Evolutionary conservation across 2,113 vertebrate species (phyloP), one percentile per base, ranked within the genome.

Genomic region (Cebus imitator): DNA sequence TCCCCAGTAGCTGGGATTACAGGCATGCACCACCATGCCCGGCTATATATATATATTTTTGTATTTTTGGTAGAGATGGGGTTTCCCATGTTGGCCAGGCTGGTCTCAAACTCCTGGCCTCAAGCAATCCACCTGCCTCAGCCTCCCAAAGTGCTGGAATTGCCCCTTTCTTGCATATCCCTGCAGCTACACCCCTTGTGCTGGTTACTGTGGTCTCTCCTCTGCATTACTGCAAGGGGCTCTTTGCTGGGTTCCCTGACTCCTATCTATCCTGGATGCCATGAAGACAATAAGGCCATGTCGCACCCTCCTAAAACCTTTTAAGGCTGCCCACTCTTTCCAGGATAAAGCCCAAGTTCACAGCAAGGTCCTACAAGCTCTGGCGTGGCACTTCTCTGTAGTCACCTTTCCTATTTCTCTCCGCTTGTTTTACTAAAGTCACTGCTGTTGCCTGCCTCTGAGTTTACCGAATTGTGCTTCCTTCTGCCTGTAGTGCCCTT

Each of bases 11-110:
- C 61, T 64, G 61, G 5, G 12, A 64, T 64, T 25, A 64, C 27
- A 64, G 27, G 27, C 5, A 6, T 64, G 12, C 0, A 30, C 11
- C 10, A 30, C 27, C 61, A 64, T 0, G 5, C 5, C 61, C 2
- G 12, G 12, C 43, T 30, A 43, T 43, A 43, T 43, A 43, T 43
- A 43, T 43, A 43, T 43, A 43, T 43, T 4, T 43, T 12, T 61
- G 27, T 64, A 14, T 64, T 64, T 64, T 30, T 64, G 30, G 25
- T 64, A 64, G 27, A 64, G 61, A 64, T 64, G 27, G 61, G 11
- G 30, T 64, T 64, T 30, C 5, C 61, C 61, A 30, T 30, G 61
- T 30, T 64, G 61, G 61, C 61, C 12, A 64, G 61, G 61, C 27
- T 64, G 27, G 61, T 30, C 61, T 64, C 61, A 6, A 64, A 64